Percentiles rank a stretch among this genome's conserved stretches.
These are phyloP conservation scores for Urocitellus parryii DNA, from an alignment of 2,113 vertebrate species.

Conservation along the genomic window DNA sequence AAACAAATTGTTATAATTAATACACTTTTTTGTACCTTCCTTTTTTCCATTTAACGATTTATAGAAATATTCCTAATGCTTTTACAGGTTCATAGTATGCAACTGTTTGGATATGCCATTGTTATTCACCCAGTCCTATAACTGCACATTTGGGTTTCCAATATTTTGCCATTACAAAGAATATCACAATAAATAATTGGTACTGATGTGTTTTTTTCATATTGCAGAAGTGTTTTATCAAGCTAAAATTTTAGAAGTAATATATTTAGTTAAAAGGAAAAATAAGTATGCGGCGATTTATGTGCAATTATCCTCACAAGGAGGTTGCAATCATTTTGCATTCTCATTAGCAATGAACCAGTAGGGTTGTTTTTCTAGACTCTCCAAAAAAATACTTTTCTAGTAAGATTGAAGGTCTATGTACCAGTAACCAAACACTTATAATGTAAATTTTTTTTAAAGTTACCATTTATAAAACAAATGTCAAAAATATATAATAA, in stretches of 20 bases:
- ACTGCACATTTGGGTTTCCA: neutral
- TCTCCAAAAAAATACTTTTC: neutral
- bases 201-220: neutral
- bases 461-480: conserved; percentile 29
- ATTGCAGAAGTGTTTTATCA: neutral
- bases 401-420: neutral
- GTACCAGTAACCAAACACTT: neutral
- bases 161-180: conserved; percentile 6
- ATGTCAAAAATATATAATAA: conserved; percentile 16
- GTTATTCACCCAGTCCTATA: neutral
- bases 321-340: neutral
- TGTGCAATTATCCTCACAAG: neutral
- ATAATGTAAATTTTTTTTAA: conserved; percentile 5
- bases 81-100: neutral
- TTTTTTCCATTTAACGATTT: neutral
- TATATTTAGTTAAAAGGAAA: neutral
- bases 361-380: conserved; percentile 4
- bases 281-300: neutral
- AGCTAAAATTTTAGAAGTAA: conserved; percentile 1
- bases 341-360: conserved; percentile 10
- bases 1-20: neutral
- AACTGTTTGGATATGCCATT: neutral
- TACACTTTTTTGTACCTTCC: neutral
- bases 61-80: neutral
- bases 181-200: neutral